phyloP scores from a whole-genome alignment of 2,113 vertebrate species.

The Plecotus auritus region DNA sequence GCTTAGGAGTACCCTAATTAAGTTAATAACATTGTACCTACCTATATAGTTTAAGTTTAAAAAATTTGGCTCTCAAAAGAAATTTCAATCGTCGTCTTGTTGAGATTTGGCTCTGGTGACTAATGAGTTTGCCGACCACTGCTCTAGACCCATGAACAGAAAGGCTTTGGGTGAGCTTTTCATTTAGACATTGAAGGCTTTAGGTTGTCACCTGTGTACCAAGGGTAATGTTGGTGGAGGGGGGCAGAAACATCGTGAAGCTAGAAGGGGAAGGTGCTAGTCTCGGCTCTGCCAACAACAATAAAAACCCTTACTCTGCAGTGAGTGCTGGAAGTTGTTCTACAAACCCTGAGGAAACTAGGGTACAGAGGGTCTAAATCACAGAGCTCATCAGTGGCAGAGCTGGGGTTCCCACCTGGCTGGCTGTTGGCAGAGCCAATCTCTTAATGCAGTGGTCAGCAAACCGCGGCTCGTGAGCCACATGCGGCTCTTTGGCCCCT shows the following conservation, averaged over 20 bases:
- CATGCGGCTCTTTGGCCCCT: too few species aligned
- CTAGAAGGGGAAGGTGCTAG: not conserved
- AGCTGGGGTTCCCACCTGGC: not conserved
- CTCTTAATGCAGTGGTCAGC: too few species aligned
- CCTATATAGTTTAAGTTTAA: too few species aligned
- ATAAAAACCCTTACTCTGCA: not conserved
- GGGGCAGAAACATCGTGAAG: not conserved
- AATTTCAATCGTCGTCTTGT: too few species aligned
- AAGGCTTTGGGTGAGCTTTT: not conserved
- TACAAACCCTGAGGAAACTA: not conserved
- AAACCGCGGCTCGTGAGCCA: too few species aligned
- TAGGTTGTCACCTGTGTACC: not conserved
- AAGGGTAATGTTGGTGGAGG: not conserved
- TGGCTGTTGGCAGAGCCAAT: accelerated
- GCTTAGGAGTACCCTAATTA: too few species aligned
- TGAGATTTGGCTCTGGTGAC: too few species aligned
- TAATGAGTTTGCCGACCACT: too few species aligned
- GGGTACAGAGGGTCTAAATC: not conserved
- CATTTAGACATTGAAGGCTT: not conserved
- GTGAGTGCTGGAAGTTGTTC: not conserved
- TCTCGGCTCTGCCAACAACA: not conserved
- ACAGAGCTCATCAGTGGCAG: not conserved
- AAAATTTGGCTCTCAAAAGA: too few species aligned
- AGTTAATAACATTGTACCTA: too few species aligned
- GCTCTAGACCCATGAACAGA: not conserved